Evolutionary conservation across 2,113 vertebrate species (phyloP).

Genomic region (Desmodus rotundus): DNA sequence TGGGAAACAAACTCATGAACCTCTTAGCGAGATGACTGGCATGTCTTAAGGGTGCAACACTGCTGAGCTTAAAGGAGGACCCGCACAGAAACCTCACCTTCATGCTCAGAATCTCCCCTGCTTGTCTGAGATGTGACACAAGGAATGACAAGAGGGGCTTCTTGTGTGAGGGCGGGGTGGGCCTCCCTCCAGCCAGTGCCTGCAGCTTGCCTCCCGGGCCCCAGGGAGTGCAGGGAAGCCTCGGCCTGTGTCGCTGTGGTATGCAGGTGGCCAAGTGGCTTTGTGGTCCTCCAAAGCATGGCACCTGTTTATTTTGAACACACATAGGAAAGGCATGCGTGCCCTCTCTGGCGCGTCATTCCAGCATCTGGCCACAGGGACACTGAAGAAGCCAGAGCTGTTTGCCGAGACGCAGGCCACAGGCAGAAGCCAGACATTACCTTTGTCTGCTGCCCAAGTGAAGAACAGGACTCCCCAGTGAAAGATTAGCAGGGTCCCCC

Average conservation of each 20-base stretch:
- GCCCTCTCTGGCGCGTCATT: not conserved
- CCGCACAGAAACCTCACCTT: not conserved
- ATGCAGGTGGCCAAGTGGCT: no score
- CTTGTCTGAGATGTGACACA: not conserved
- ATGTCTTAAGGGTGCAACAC: rapidly evolving
- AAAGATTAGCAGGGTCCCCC: not conserved
- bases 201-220: not conserved
- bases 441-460: not conserved
- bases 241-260: not conserved
- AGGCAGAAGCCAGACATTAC: not conserved
- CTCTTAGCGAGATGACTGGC: not conserved
- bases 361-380: not conserved
- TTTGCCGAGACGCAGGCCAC: not conserved
- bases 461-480: not conserved
- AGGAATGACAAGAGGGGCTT: not conserved
- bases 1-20: not conserved
- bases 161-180: not conserved
- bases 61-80: not conserved
- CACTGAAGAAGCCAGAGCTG: not conserved
- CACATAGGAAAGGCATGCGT: not conserved
- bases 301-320: not conserved
- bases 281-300: not conserved
- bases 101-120: not conserved
- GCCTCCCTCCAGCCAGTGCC: not conserved
- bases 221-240: not conserved